A percentile compares a stretch with the other conserved stretches of the same genome.
phyloP scores from a whole-genome alignment of 2,797 vertebrate genomes.

The Sebastolobus alascanus region DNA sequence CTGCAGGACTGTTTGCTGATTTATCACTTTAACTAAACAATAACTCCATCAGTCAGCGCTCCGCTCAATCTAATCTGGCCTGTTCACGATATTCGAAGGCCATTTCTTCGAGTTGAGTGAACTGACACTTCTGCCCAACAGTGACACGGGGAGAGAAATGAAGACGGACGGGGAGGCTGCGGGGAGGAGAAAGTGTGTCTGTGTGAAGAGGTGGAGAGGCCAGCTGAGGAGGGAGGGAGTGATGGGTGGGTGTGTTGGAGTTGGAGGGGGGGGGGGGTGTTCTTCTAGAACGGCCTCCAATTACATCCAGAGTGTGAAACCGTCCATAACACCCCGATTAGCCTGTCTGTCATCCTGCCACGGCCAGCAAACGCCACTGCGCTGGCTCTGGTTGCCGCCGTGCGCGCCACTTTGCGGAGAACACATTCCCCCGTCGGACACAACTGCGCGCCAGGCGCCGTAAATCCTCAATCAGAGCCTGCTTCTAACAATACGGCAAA shows the following conservation, averaged over 20 bases:
- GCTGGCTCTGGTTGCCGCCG: slow-evolving; percentile 39
- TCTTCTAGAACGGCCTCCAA: slow-evolving; percentile 62
- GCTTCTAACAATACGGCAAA: slow-evolving; percentile 57
- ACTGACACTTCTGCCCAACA: slow-evolving; percentile 28
- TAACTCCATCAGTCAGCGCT: slow-evolving; percentile 29
- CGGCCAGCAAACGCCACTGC: slow-evolving; percentile 26
- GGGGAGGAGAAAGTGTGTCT: slow-evolving; percentile 16
- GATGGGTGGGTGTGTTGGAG: slow-evolving; percentile 39
- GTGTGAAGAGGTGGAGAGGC: slow-evolving; percentile 16
- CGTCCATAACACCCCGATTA: slow-evolving; percentile 71
- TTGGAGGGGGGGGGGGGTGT: no score
- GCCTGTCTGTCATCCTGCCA: slow-evolving; percentile 70
- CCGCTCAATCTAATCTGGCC: not conserved
- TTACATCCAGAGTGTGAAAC: slow-evolving; percentile 71
- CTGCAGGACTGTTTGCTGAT: slow-evolving; percentile 7
- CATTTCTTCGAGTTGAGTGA: slow-evolving; percentile 22
- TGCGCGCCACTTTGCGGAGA: slow-evolving; percentile 49
- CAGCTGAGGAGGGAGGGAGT: slow-evolving; percentile 36
- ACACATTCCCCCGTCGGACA: slow-evolving; percentile 53
- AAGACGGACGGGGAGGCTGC: slow-evolving; percentile 6
- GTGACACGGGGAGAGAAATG: slow-evolving; percentile 40
- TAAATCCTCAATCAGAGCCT: slow-evolving; percentile 72
- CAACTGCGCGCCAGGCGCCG: slow-evolving; percentile 43
- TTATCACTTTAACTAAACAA: slow-evolving; percentile 25
- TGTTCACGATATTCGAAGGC: slow-evolving; percentile 13